phyloP scores from a whole-genome alignment of 2,888 invertebrate species.

The Cephus spinipes region DNA sequence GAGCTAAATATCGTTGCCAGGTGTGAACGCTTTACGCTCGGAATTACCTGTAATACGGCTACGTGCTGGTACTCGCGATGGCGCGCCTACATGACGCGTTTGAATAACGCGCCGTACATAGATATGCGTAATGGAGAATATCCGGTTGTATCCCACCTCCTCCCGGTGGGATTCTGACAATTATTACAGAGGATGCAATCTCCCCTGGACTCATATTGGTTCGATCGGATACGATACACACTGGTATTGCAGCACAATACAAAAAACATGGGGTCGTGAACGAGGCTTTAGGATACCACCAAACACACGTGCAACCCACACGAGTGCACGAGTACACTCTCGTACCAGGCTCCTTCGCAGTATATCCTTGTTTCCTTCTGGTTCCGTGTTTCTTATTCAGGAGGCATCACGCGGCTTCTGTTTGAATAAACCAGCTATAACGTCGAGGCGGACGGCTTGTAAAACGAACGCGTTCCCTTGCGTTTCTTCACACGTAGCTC shows the following conservation, averaged over 20 bases:
- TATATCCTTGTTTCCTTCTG: background rate
- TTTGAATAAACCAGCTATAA: conserved; percentile 7
- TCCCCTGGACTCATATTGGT: background rate
- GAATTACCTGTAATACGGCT: conserved; percentile 8
- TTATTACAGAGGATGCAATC: background rate
- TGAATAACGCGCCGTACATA: background rate
- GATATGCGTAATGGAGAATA: background rate
- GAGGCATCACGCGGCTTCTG: conserved; percentile 3
- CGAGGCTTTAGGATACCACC: background rate
- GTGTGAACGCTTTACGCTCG: conserved; percentile 3
- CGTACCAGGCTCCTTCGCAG: background rate
- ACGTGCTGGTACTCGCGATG: background rate
- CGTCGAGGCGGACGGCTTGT: conserved; percentile 1
- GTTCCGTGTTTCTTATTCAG: conserved; percentile 6
- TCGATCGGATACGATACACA: background rate
- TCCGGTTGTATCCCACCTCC: background rate
- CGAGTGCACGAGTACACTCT: background rate
- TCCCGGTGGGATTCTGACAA: background rate
- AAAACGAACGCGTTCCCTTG: background rate
- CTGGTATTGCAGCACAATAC: background rate
- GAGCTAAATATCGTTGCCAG: conserved; percentile 4
- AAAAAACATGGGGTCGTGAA: background rate
- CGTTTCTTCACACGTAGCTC: conserved; percentile 2
- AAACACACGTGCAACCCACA: background rate
- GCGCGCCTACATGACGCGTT: background rate